These are phyloP conservation scores for Lithophane leautieri DNA, from an alignment of 2,888 invertebrate species.

Conservation along the genomic window DNA sequence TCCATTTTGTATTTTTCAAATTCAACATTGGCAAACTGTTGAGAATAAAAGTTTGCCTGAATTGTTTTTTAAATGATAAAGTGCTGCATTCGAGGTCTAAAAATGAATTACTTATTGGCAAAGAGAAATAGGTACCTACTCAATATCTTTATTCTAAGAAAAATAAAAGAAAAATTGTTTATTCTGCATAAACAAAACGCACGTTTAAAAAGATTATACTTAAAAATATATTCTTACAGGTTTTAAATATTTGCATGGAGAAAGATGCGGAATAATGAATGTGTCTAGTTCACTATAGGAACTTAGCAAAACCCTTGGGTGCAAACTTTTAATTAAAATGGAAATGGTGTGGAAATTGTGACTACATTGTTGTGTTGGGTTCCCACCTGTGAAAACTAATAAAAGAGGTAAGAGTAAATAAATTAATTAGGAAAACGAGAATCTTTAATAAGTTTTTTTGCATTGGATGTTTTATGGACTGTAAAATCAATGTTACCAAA, in stretches of 20 bases:
- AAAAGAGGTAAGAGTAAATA: too few relatives aligned
- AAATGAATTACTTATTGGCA: neutral
- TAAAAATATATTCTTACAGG: too few relatives aligned
- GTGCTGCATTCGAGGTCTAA: neutral
- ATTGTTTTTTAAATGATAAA: constrained; percentile 26
- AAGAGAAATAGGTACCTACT: neutral
- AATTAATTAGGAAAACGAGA: neutral
- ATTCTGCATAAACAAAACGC: too few relatives aligned
- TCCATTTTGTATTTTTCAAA: constrained; percentile 46
- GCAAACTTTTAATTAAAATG: neutral
- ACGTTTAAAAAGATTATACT: too few relatives aligned
- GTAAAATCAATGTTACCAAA: neutral
- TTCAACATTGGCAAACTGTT: constrained; percentile 34
- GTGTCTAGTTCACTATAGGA: neutral
- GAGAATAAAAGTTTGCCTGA: constrained; percentile 12
- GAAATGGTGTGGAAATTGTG: too few relatives aligned
- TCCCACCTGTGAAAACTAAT: too few relatives aligned
- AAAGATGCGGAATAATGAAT: neutral
- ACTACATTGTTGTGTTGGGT: too few relatives aligned
- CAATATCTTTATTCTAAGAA: neutral
- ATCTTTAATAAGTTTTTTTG: neutral
- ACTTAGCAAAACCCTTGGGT: neutral
- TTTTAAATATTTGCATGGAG: too few relatives aligned
- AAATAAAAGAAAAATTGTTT: too few relatives aligned
- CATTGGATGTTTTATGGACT: neutral